phyloP scores from a whole-genome alignment of 2,888 invertebrate genomes.

The Lathronympha strigana region DNA sequence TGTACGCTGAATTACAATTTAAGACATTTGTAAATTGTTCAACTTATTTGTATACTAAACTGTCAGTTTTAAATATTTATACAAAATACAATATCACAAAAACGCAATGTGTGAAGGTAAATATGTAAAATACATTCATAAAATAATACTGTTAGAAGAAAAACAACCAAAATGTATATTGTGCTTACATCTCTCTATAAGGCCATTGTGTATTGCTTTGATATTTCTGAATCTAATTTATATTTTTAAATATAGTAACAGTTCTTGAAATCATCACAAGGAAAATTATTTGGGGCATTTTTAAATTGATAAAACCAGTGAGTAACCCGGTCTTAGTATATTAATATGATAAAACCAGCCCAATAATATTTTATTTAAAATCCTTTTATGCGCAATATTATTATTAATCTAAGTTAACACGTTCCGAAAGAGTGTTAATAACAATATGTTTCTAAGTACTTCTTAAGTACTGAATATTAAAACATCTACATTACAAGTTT shows the following conservation, averaged over 20 bases:
- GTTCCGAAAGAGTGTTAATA: constrained; percentile 38
- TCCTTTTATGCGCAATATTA: constrained; percentile 17
- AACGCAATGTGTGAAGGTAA: constrained; percentile 49
- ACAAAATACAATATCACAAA: constrained; percentile 59
- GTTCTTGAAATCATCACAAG: constrained; percentile 7
- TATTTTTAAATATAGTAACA: constrained; percentile 1
- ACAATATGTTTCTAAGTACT: constrained; percentile 65
- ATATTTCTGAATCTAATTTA: constrained; percentile 18
- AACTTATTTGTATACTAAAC: constrained; percentile 14
- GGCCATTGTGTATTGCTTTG: constrained; percentile 74
- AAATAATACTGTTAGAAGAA: constrained; percentile 69
- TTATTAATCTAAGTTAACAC: constrained; percentile 40
- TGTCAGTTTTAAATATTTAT: constrained; percentile 28
- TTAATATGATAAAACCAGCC: neutral
- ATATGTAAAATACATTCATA: constrained; percentile 56
- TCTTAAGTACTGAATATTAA: constrained; percentile 69
- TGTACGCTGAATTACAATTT: constrained; percentile 8
- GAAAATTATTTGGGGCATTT: constrained; percentile 13
- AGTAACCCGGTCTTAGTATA: too few relatives aligned
- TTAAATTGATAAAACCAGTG: constrained; percentile 5
- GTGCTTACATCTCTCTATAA: constrained; percentile 61
- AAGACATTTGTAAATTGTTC: constrained; percentile 2
- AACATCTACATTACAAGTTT: constrained; percentile 56
- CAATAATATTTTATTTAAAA: constrained; percentile 5
- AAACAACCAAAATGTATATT: constrained; percentile 53